Percentiles rank a stretch among this genome's conserved stretches.
These are phyloP conservation scores for Polietes domitor DNA, from an alignment of 2,888 invertebrate genomes.

Conservation along the genomic window DNA sequence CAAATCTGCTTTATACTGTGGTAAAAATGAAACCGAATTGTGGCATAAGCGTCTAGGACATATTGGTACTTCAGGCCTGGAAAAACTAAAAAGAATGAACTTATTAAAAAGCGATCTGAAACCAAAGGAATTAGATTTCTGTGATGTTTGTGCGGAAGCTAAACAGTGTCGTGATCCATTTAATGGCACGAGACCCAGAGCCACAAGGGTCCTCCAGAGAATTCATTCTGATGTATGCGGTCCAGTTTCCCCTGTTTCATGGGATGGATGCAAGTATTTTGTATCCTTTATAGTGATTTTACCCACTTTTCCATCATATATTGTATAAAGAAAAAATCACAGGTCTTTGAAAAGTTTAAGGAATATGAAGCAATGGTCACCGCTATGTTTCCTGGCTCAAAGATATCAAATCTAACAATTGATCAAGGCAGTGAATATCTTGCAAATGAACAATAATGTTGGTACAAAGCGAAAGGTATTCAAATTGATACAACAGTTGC, in stretches of 20 bases:
- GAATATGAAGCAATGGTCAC: not conserved
- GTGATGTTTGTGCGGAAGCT: not conserved
- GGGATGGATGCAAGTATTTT: no score
- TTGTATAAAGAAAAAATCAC: not conserved
- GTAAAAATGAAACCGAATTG: constrained; percentile 2
- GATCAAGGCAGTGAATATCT: no score
- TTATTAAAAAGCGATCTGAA: constrained; percentile 17
- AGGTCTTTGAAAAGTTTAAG: not conserved
- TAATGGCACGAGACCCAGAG: not conserved
- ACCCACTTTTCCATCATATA: not conserved
- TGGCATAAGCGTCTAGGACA: constrained; percentile 23
- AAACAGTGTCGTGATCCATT: not conserved
- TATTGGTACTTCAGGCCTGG: constrained; percentile 11
- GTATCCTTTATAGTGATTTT: no score
- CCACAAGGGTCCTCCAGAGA: not conserved
- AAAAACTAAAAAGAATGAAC: not conserved
- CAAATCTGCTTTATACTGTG: not conserved
- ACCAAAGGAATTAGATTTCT: not conserved
- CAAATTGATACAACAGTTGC: no score
- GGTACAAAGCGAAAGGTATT: no score
- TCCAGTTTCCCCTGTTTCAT: no score
- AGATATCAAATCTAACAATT: constrained; percentile 56
- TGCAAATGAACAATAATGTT: no score
- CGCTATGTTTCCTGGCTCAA: constrained; percentile 41
- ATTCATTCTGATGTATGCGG: no score